Conservation (phyloP, 2,797 vertebrate species). For the Ficedula albicollis region DNA sequence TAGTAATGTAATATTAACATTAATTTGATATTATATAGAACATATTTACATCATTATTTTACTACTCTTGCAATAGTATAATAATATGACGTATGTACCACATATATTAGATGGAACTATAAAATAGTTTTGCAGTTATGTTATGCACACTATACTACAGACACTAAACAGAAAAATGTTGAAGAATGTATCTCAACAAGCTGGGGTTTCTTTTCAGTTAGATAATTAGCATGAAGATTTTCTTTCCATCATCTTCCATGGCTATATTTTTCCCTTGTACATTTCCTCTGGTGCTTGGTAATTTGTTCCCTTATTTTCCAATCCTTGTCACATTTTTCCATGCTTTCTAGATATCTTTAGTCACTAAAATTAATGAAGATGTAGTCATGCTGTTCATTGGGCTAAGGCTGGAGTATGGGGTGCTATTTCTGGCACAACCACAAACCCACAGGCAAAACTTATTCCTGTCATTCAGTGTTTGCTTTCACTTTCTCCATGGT, state of each 20-base stretch:
- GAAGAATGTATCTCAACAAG: neutral
- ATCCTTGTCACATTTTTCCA: neutral
- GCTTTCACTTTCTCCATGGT: neutral
- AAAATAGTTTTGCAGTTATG: neutral
- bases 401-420: neutral
- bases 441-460: neutral
- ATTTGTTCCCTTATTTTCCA: neutral
- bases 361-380: neutral
- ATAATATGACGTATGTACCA: neutral
- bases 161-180: neutral
- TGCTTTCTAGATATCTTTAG: neutral
- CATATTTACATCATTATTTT: neutral
- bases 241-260: neutral
- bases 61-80: neutral
- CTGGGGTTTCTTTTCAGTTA: neutral
- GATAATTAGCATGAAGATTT: neutral
- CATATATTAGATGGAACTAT: neutral
- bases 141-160: neutral
- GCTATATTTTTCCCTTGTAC: neutral
- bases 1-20: neutral
- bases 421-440: neutral
- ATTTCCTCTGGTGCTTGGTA: neutral
- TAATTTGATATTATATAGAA: neutral
- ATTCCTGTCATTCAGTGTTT: neutral
- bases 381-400: neutral